Percentiles rank a stretch among this genome's conserved stretches.
These are phyloP conservation scores for Helogale parvula DNA, from an alignment of 2,113 vertebrate genomes.

Conservation along the genomic window DNA sequence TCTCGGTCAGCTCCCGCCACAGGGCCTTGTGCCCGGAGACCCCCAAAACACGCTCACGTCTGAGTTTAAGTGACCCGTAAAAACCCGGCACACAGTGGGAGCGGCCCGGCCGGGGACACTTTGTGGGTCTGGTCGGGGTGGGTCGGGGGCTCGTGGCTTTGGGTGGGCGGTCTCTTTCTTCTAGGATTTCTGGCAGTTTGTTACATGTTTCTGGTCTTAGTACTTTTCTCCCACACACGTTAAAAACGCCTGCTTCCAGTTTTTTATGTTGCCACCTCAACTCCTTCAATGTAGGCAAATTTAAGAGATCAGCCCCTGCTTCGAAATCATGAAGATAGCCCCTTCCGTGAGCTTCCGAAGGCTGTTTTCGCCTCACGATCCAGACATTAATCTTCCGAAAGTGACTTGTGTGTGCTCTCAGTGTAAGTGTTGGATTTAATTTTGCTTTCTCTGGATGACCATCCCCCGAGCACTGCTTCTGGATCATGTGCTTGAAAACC, in stretches of 20 bases:
- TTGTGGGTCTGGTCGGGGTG: too few relatives aligned
- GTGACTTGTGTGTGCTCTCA: background rate
- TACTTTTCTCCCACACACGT: background rate
- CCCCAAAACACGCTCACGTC: too few relatives aligned
- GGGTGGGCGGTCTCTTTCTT: background rate
- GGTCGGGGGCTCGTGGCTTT: background rate
- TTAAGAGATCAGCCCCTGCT: background rate
- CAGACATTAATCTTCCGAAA: background rate
- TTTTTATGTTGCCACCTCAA: background rate
- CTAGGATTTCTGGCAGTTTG: background rate
- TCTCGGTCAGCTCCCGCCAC: rapidly evolving
- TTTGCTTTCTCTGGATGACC: background rate
- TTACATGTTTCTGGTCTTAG: background rate
- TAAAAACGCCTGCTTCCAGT: background rate
- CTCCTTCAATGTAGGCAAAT: background rate
- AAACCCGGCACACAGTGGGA: background rate
- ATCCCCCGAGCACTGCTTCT: background rate
- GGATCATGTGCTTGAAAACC: background rate
- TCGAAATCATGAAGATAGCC: background rate
- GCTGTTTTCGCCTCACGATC: background rate
- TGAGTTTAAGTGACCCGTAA: background rate
- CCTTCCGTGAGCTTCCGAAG: background rate
- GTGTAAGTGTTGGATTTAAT: background rate
- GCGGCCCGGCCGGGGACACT: background rate
- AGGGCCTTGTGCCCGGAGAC: background rate